A percentile compares a stretch with the other conserved stretches of the same genome.
Conservation (phyloP, 2,797 vertebrate species). For the Sphenopsis melanotis region DNA sequence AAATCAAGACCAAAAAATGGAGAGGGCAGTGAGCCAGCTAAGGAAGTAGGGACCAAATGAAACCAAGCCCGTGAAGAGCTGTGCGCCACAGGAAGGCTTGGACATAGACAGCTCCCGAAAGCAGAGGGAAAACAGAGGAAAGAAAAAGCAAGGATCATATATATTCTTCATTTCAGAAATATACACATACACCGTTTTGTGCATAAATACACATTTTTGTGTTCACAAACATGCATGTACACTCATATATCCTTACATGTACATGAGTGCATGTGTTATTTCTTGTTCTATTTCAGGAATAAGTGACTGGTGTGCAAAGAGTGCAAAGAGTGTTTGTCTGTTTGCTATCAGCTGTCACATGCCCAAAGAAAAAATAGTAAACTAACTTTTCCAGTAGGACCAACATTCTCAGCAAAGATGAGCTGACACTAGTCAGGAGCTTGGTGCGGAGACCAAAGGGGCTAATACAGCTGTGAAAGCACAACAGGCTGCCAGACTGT, state of each 20-base stretch:
- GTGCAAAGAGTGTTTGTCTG: neutral
- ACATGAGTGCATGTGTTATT: neutral
- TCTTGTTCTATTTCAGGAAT: neutral
- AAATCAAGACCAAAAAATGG: conserved; percentile 4
- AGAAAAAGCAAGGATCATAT: neutral
- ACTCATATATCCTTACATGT: neutral
- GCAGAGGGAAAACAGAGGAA: neutral
- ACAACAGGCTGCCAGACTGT: conserved; percentile 29
- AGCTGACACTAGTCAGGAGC: neutral
- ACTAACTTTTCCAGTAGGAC: conserved; percentile 8
- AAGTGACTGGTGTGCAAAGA: neutral
- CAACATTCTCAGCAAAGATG: neutral
- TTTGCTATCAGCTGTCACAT: neutral
- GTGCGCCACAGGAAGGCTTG: neutral
- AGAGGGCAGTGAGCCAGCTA: conserved; percentile 4
- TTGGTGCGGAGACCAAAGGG: conserved; percentile 11
- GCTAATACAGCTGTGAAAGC: conserved; percentile 34
- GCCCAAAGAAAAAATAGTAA: conserved; percentile 3
- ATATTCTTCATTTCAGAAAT: neutral
- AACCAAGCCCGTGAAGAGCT: neutral
- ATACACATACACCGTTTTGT: neutral
- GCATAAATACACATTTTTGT: neutral
- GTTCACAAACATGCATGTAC: neutral
- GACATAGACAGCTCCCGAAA: neutral
- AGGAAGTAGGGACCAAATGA: conserved; percentile 4